Conservation (phyloP, 2,888 invertebrate species). For the Scelioninae gen. 2 region DNA sequence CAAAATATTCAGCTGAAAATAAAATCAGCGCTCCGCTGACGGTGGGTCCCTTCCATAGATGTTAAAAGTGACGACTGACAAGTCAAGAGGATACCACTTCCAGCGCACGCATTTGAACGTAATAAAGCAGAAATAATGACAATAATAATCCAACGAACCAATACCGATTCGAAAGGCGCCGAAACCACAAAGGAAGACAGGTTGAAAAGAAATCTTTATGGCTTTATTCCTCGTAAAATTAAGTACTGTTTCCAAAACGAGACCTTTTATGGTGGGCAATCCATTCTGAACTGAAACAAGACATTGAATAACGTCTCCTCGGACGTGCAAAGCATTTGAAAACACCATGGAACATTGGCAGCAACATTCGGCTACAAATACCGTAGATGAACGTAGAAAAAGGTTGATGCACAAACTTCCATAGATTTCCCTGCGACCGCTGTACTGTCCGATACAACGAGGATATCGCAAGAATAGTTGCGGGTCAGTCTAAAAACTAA, state of each 20-base stretch:
- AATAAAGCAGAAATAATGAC: slow-evolving; percentile 27
- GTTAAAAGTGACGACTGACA: slow-evolving; percentile 20
- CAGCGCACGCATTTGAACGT: not conserved
- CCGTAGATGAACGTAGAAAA: no score
- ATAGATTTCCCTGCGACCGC: no score
- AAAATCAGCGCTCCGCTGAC: slow-evolving; percentile 6
- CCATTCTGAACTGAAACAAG: no score
- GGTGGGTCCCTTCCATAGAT: slow-evolving; percentile 4
- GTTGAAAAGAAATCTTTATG: slow-evolving; percentile 10
- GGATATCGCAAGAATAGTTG: no score
- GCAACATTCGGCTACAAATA: no score
- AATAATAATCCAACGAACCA: slow-evolving; percentile 24
- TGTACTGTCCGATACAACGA: no score
- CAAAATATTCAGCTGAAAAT: slow-evolving; percentile 26
- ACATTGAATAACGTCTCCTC: no score
- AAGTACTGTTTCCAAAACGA: not conserved
- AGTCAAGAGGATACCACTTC: slow-evolving; percentile 18
- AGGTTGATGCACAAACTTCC: no score
- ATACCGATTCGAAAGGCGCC: no score
- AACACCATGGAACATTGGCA: no score
- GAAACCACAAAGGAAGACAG: slow-evolving; percentile 7
- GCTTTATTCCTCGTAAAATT: slow-evolving; percentile 14
- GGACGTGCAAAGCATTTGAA: no score
- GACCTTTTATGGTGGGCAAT: slow-evolving; percentile 5
- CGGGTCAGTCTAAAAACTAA: no score